Conservation (phyloP, 1,140 invertebrate species). For the Octopus sinensis region DNA sequence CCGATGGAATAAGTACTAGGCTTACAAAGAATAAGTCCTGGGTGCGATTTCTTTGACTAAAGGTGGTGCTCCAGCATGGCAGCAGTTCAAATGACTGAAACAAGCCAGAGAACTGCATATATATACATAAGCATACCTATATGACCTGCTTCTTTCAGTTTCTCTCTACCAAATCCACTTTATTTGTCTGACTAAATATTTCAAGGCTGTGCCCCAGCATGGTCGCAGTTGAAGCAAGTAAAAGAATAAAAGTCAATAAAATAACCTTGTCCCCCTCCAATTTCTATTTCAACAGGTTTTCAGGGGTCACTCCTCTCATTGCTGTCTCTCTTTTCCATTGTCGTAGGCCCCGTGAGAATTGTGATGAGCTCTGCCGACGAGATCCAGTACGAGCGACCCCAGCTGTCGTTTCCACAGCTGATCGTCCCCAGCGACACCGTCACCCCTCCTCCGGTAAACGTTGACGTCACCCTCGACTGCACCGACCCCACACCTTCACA, state of each 20-base stretch:
- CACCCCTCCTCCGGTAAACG: not conserved
- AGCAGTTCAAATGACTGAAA: too few species aligned
- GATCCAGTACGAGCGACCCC: not conserved
- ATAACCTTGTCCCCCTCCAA: too few species aligned
- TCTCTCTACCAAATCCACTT: not conserved
- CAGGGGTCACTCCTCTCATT: too few species aligned
- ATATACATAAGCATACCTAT: too few species aligned
- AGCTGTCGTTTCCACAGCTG: not conserved
- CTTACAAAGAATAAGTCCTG: too few species aligned
- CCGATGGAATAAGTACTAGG: too few species aligned
- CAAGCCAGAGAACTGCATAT: too few species aligned
- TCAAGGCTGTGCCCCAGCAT: not conserved
- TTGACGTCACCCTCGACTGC: too few species aligned
- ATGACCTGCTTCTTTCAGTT: not conserved
- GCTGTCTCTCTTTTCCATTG: not conserved
- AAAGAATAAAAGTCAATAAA: too few species aligned
- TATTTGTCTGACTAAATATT: not conserved
- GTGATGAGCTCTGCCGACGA: not conserved
- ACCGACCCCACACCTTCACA: too few species aligned
- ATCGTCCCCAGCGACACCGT: not conserved
- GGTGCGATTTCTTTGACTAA: too few species aligned
- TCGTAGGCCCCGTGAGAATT: not conserved
- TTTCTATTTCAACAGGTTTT: not conserved
- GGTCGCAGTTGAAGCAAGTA: not conserved
- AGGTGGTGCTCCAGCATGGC: too few species aligned